These are phyloP conservation scores for Passer montanus DNA, from an alignment of 2,113 vertebrate species.

Conservation along the genomic window DNA sequence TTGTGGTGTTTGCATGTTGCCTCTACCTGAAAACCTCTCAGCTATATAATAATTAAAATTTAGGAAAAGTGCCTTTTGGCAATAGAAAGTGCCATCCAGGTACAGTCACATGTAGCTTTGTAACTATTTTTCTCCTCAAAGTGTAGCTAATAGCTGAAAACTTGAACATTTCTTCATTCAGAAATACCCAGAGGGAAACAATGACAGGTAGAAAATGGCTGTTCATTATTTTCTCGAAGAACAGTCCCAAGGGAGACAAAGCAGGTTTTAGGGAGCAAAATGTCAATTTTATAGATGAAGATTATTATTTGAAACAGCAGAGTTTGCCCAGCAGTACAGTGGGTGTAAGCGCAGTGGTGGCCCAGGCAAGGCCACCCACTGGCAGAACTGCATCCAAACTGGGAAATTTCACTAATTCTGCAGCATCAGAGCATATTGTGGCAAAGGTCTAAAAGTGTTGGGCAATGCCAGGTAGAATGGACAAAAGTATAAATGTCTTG, in stretches of 20 bases:
- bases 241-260: background rate
- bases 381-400: background rate
- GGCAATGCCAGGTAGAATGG: background rate
- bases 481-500: background rate
- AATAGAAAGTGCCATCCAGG: background rate
- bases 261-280: background rate
- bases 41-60: background rate
- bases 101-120: background rate
- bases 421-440: background rate
- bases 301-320: background rate
- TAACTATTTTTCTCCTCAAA: background rate
- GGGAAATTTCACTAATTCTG: background rate
- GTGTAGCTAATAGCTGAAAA: background rate
- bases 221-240: background rate
- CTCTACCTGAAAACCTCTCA: background rate
- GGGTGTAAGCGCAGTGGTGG: background rate
- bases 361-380: background rate
- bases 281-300: background rate
- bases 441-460: background rate
- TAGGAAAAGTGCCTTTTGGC: background rate
- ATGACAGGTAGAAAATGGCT: background rate
- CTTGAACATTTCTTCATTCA: background rate
- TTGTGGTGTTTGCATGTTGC: background rate
- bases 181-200: background rate
- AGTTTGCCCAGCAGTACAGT: background rate